Base-by-base conservation (phyloP, 2,888 invertebrate species). In the Abscondita cerata region DNA sequence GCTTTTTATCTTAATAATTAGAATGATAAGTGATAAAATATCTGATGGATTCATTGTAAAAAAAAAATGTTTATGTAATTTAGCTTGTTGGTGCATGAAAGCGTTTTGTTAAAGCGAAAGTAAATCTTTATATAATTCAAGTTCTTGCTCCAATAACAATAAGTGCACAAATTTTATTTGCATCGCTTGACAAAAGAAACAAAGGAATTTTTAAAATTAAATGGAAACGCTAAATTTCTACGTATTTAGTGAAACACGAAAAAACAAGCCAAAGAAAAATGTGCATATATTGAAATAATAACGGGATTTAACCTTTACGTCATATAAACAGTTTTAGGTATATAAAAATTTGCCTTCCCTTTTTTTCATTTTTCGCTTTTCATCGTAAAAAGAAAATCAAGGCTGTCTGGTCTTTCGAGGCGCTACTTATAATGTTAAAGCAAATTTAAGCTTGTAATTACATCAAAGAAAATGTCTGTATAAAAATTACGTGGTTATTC, bases 391-490 rank as follows among this genome's bases (percentile, higher is more conserved):
- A 57, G 50, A 52, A 57, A 51, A 50, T 57, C 57, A 51, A 40
- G 20, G 19, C 38, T 18, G 51, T 40, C 48, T 57, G 25, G 44
- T 57, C 51, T 57, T 18, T 56, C 40, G 41, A 41, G 40, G 57
- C 51, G 57, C 56, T 56, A 50, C 56, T 56, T 51, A 51, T 31
- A 16, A 52, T 33, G 58, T 58, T 58, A 52, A 52, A 52, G 58
- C 58, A 44, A 52, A 58, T 52, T 58, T 25, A 51, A 58, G 36
- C 58, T 52, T 19, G 51, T 57, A 57, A 58, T 58, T 46, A 34
- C 44, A 58, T 58, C 58, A 58, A 58, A 58, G 57, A 34, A 20
- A 4, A 51, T 18, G 52, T 36, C 58, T 40, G 41, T 48, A 57
- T 57, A 50, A 50, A 48, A 50, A 50, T 18, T 57, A 34, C 44